A percentile compares a stretch with the other conserved stretches of the same genome.
phyloP scores from a whole-genome alignment of 2,797 vertebrate genomes.

The Spheniscus humboldti region DNA sequence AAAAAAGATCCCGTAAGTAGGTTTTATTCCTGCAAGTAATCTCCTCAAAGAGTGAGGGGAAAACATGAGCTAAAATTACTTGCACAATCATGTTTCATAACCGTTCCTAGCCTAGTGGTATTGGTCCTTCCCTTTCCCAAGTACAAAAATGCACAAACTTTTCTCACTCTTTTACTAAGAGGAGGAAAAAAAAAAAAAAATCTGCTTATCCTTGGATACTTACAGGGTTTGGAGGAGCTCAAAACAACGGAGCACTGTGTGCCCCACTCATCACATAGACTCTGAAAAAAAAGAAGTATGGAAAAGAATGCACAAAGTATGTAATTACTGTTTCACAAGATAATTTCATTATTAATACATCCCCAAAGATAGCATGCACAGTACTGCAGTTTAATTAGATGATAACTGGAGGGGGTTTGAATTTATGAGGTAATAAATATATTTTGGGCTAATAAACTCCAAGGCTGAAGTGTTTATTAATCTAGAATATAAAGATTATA shows the following conservation, averaged over 20 bases:
- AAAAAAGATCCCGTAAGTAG: neutral
- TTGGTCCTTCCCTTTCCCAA: neutral
- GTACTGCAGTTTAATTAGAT: constrained; percentile 59
- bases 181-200: neutral
- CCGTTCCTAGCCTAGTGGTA: neutral
- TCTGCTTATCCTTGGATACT: constrained; percentile 5
- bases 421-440: constrained; percentile 64
- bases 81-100: constrained; percentile 25
- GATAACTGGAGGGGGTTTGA: constrained; percentile 53
- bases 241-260: constrained; percentile 54
- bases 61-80: constrained; percentile 10
- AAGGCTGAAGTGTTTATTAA: constrained; percentile 51
- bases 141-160: neutral
- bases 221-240: constrained; percentile 38
- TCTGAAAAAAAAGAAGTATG: neutral
- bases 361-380: constrained; percentile 31
- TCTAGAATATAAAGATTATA: constrained; percentile 24
- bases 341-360: constrained; percentile 56
- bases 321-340: constrained; percentile 43
- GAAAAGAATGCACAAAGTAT: constrained; percentile 31
- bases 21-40: constrained; percentile 32
- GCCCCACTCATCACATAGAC: constrained; percentile 23
- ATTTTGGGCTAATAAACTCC: constrained; percentile 59
- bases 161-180: neutral
- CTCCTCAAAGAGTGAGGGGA: neutral